Conservation (phyloP, 2,797 vertebrate species). For the Sylvia borin region DNA sequence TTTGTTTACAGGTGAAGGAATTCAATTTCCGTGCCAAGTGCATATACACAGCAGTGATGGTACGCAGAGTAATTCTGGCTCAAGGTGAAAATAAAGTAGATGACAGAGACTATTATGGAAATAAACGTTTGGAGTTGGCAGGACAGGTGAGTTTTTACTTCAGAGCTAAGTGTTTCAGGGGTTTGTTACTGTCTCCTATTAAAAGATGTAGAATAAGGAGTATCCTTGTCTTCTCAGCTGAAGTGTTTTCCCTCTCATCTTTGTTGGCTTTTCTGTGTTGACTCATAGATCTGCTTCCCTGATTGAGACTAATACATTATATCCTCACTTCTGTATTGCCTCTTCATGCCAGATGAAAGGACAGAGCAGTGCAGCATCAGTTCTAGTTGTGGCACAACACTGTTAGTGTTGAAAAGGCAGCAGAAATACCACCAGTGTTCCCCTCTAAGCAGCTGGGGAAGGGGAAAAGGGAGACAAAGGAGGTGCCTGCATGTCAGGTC, state of each 20-base stretch:
- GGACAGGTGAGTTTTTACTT: conserved; percentile 85
- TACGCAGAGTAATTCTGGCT: conserved; percentile 95
- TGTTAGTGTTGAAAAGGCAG: not conserved
- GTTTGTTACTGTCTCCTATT: not conserved
- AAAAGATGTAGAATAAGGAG: not conserved
- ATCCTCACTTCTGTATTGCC: not conserved
- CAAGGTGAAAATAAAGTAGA: conserved; percentile 97
- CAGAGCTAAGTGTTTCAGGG: not conserved
- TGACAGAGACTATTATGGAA: conserved; percentile 98
- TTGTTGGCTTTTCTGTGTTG: not conserved
- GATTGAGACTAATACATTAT: not conserved
- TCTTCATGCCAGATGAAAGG: not conserved
- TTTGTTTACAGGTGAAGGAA: conserved; percentile 89
- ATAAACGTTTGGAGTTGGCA: conserved; percentile 97
- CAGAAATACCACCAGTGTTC: not conserved
- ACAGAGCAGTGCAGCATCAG: not conserved
- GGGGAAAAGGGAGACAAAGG: not conserved
- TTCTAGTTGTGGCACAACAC: not conserved
- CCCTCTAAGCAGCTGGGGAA: not conserved
- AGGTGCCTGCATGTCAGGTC: not conserved
- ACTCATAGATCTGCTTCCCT: not conserved
- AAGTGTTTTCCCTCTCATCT: not conserved
- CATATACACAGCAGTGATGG: conserved; percentile 98
- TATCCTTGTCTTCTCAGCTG: not conserved
- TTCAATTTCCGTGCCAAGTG: conserved; percentile 98